Conservation (phyloP, 2,797 vertebrate genomes). For the Chelonia mydas region DNA sequence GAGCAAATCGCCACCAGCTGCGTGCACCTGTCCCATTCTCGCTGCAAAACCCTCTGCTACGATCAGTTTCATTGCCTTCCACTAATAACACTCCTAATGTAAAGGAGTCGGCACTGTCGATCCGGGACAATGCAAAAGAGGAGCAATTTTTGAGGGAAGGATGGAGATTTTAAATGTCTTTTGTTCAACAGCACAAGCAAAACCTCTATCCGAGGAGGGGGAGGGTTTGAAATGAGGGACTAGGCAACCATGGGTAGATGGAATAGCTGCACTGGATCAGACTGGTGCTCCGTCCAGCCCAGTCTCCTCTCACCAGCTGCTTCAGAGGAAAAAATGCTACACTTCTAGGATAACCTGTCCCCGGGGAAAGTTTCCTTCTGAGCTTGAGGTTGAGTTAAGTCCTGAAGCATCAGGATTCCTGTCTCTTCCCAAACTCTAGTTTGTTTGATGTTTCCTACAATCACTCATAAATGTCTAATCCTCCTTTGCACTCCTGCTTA, state of each 20-base stretch:
- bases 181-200: background rate
- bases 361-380: background rate
- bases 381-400: background rate
- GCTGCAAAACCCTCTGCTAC: background rate
- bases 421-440: background rate
- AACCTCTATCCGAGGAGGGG: background rate
- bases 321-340: background rate
- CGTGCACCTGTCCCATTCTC: background rate
- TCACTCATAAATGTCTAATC: background rate
- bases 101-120: background rate
- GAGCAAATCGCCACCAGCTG: slow-evolving; percentile 36
- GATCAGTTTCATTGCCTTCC: background rate
- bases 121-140: background rate
- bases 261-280: background rate
- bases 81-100: background rate
- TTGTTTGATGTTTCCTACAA: background rate
- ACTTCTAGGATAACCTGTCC: background rate
- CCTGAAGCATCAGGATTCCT: background rate
- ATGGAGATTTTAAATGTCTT: background rate
- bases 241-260: background rate
- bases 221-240: background rate
- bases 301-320: slow-evolving; percentile 14
- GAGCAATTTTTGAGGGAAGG: background rate
- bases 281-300: background rate
- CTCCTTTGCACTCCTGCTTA: background rate